phyloP scores from a whole-genome alignment of 2,113 vertebrate species.

The Eidolon helvum region DNA sequence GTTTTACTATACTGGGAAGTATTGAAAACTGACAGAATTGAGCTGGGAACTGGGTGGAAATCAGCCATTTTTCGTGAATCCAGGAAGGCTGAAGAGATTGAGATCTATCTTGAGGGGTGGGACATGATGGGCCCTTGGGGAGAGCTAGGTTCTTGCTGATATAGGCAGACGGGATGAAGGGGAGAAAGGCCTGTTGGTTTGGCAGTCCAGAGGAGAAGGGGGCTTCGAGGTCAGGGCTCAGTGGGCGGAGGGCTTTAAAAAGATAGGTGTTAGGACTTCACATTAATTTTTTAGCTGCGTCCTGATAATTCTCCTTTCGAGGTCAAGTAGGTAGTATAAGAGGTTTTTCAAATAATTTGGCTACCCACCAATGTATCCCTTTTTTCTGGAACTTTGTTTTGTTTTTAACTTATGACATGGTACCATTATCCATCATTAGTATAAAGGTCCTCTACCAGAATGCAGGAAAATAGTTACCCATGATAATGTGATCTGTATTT shows the following conservation, averaged over 20 bases:
- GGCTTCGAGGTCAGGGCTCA: background rate
- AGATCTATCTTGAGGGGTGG: background rate
- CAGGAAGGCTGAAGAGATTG: background rate
- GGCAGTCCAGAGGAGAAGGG: background rate
- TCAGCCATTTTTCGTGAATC: background rate
- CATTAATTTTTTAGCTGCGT: background rate
- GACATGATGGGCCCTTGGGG: accelerated
- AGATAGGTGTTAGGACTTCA: background rate
- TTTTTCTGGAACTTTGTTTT: background rate
- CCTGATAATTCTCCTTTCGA: background rate
- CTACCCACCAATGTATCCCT: background rate
- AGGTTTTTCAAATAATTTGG: background rate
- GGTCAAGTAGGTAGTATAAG: background rate
- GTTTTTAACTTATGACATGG: background rate
- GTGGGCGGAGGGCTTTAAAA: background rate
- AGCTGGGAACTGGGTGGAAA: background rate
- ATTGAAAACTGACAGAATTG: background rate
- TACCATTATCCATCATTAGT: background rate
- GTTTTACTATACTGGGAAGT: background rate
- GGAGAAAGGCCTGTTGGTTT: background rate
- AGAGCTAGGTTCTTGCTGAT: background rate
- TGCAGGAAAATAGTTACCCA: background rate
- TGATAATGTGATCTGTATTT: background rate
- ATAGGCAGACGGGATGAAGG: background rate
- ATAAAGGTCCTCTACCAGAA: background rate